Percentiles rank a stretch among this genome's conserved stretches.
These are phyloP conservation scores for Eubasilissa regina DNA, from an alignment of 1,140 invertebrate species.

Conservation along the genomic window DNA sequence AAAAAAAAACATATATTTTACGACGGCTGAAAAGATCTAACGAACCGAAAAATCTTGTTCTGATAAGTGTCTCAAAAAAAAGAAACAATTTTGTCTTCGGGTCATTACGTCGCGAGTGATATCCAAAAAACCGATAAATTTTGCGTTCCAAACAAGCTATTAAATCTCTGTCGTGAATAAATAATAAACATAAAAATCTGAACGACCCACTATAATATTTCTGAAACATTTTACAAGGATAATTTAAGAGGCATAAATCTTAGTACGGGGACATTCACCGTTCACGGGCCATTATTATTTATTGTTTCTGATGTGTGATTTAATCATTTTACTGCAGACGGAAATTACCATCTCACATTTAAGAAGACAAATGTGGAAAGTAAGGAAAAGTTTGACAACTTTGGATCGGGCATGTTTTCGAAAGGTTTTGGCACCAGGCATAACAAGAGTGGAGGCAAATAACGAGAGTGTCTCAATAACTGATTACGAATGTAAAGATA, in stretches of 20 bases:
- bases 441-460: too few relatives aligned
- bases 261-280: not conserved
- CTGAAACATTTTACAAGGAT: constrained; percentile 7
- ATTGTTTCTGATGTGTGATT: constrained; percentile 13
- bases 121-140: constrained; percentile 11
- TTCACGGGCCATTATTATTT: not conserved
- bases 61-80: not conserved
- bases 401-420: not conserved
- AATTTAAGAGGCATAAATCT: constrained; percentile 9
- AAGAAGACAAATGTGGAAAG: constrained; percentile 30
- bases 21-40: too few relatives aligned
- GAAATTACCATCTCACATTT: constrained; percentile 29
- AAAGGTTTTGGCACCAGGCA: constrained; percentile 13
- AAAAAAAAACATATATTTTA: too few relatives aligned
- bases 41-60: not conserved
- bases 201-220: constrained; percentile 8
- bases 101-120: not conserved
- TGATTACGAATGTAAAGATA: too few relatives aligned
- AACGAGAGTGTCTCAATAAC: too few relatives aligned
- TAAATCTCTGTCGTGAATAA: constrained; percentile 14
- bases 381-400: not conserved
- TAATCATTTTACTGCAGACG: constrained; percentile 22
- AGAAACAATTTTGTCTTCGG: not conserved
- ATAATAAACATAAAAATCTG: constrained; percentile 11
- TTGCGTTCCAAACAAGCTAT: not conserved